Percentiles rank a stretch among this genome's conserved stretches.
Evolutionary conservation across 2,113 vertebrate species (phyloP).

Genomic region (Centropus unirufus): DNA sequence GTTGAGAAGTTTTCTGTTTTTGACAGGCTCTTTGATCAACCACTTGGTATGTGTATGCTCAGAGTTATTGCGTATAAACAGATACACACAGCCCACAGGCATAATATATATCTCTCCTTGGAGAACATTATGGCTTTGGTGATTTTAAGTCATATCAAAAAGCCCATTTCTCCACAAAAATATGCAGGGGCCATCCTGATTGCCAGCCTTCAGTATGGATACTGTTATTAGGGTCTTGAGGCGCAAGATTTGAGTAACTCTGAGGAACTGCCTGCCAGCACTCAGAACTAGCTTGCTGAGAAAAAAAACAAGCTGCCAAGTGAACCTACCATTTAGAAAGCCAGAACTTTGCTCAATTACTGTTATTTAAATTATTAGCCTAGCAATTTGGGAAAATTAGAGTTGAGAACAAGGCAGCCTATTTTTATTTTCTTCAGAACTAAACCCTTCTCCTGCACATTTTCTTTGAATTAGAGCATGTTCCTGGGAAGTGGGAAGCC

Average conservation of each 20-base stretch:
- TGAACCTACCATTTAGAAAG: conserved; percentile 51
- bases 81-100: background rate
- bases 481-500: background rate
- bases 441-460: background rate
- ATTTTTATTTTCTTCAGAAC: conserved; percentile 35
- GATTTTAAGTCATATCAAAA: background rate
- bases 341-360: conserved; percentile 54
- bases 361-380: conserved; percentile 64
- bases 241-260: background rate
- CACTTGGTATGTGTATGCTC: background rate
- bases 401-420: conserved; percentile 35
- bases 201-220: conserved; percentile 11
- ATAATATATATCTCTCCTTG: background rate
- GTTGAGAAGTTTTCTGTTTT: background rate
- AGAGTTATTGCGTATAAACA: background rate
- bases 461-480: background rate
- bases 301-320: background rate
- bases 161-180: background rate
- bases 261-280: background rate
- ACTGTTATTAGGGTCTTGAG: conserved; percentile 36
- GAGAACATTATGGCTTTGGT: background rate
- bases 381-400: conserved; percentile 39
- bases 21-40: background rate
- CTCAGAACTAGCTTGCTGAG: conserved; percentile 6
- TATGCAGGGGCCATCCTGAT: background rate